Base-by-base conservation (phyloP, 1,140 invertebrate species). In the Armadillidium nasatum region DNA sequence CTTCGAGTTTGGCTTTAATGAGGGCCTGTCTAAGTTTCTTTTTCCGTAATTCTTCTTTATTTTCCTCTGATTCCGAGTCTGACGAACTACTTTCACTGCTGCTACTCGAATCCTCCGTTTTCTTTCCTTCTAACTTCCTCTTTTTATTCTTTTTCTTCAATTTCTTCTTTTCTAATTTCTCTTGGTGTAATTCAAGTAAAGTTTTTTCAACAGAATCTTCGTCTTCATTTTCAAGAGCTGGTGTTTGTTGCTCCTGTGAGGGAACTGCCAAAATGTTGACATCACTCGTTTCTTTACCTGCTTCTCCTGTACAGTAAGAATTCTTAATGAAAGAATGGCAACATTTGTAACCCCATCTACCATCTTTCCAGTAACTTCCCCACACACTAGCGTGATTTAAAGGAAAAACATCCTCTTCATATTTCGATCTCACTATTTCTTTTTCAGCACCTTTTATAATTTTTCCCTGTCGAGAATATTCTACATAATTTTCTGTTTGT, bases 331-430 rank as follows among this genome's bases (percentile, higher is more conserved):
- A 91, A 0, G 94, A 95, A 84, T 98, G 91, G 85, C 97, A 99
- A 83, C 97, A 99, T 83, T 93, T 93, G 84, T 92, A 99, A 0
- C 96, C 97, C 97, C 97, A 99, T 75, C 90, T 86, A 0, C 94
- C 95, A 78, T 90, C 89, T 79, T 89, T 89, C 96, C 96, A 99
- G 84, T 88, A 98, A 0, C 95, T 98, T 1, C 97, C 97, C 93
- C 93, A 99, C 10, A 99, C 91, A 21, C 90, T 90, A 0, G 91
- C 94, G 84, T 99, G 97, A 84, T 98, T 98, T 83, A 95, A 95
- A 0, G 91, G 90, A 78, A 91, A 90, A 13, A 96, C 88, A 86
- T 99, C 97, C 87, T 99, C 97, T 84, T 98, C 95, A 85, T 98
- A 99, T 83, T 91, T 92, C 13, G 91, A 97, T 84, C 91, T 88